Base-by-base conservation (phyloP, 2,888 invertebrate genomes). In the Drosophila pseudotakahashii region DNA sequence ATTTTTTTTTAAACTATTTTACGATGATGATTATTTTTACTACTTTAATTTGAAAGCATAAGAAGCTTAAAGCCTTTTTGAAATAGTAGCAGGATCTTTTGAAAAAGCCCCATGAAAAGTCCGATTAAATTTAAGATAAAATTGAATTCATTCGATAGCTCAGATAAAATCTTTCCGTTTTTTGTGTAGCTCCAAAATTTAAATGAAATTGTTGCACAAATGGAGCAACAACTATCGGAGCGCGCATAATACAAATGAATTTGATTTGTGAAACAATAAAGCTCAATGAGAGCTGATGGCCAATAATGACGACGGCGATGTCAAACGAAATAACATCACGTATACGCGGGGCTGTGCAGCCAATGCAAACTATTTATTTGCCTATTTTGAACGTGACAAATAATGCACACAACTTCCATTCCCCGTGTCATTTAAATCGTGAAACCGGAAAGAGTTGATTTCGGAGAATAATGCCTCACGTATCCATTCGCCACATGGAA, bases 181-280 rank as follows among this genome's bases (percentile, higher is more conserved):
- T 57, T 54, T 19, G 10, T 4, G 16, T 13, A 1, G 3, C 41
- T 19, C n/a, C n/a, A 5, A 34, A 37, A 37, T 67, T 75, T 61
- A 62, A 75, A 58, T 69, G 57, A 54, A 62, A 50, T 45, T 72
- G 72, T 74, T 70, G 79, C 63, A 78, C 81, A 84, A 78, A 76
- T 87, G 57, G 66, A 64, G 55, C 41, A 26, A 58, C 58, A 45
- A 66, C 47, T 54, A 57, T 30, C 55, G 39, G 48, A 55, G 64
- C 62, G 61, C 51, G 62, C 67, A 74, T 82, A 82, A 79, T 77
- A 88, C 86, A 82, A 82, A 86, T 88, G 86, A 82, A 85, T 82
- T 82, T 86, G 86, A 82, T 82, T 82, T 82, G 86, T 72, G 86
- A 86, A 82, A 82, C 88, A 82, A 82, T 88, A 77, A 82, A 77